phyloP scores from a whole-genome alignment of 2,888 invertebrate species.

The Aspidiotus rigidus region DNA sequence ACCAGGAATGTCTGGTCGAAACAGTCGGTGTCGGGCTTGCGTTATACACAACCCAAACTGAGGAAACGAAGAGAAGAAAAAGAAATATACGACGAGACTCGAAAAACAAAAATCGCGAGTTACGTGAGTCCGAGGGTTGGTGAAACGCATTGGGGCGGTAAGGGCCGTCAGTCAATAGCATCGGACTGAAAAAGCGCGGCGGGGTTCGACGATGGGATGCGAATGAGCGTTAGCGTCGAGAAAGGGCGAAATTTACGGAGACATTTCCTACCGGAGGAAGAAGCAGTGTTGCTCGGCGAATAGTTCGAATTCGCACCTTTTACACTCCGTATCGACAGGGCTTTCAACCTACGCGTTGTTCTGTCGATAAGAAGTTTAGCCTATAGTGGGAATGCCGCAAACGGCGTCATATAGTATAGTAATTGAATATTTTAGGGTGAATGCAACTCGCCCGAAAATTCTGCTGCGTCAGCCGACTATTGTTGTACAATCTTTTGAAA shows the following conservation, averaged over 20 bases:
- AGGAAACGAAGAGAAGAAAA: not conserved
- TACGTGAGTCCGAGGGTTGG: not conserved
- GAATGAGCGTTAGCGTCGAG: too few species aligned
- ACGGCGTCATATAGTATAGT: too few species aligned
- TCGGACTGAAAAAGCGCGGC: not conserved
- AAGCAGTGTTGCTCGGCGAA: not conserved
- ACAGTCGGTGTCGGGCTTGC: constrained; percentile 8
- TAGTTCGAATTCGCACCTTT: not conserved
- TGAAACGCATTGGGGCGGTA: constrained; percentile 16
- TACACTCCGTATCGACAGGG: not conserved
- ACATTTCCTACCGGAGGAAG: not conserved
- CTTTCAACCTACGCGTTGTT: not conserved
- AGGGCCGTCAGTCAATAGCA: constrained; percentile 8
- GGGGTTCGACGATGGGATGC: not conserved
- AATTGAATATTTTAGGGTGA: too few species aligned
- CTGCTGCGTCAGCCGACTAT: too few species aligned
- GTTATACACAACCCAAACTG: constrained; percentile 14
- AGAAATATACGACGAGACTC: not conserved
- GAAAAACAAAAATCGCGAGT: constrained; percentile 1
- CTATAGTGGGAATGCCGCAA: too few species aligned
- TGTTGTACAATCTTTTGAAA: too few species aligned
- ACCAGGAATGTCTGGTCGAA: constrained; percentile 17
- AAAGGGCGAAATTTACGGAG: too few species aligned
- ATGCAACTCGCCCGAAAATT: too few species aligned
- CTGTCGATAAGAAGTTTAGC: too few species aligned